Percentiles rank a stretch among this genome's conserved stretches.
Conservation (phyloP, 2,113 vertebrate species). For the Ceyx cyanopectus region DNA sequence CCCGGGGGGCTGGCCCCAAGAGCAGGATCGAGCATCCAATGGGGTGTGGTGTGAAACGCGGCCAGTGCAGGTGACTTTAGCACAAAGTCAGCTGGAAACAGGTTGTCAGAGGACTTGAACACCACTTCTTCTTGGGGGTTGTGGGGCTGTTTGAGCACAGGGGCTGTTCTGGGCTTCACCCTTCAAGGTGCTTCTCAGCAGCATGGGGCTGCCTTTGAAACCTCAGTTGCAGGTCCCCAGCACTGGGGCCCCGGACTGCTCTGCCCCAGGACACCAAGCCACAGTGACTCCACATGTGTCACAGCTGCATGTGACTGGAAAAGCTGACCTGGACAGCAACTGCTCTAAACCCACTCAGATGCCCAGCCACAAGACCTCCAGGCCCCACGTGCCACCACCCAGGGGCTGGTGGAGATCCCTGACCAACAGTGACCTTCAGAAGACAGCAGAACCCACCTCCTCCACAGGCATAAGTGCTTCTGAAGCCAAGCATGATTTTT, state of each 20-base stretch:
- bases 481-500: neutral
- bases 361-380: neutral
- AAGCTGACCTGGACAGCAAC: neutral
- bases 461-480: neutral
- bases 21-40: neutral
- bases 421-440: fast-evolving
- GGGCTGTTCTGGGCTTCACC: neutral
- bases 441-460: neutral
- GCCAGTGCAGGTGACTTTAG: neutral
- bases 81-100: fast-evolving
- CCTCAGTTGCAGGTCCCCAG: neutral
- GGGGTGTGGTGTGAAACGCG: neutral
- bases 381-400: neutral
- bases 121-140: neutral
- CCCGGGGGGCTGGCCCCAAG: neutral
- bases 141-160: fast-evolving
- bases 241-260: fast-evolving
- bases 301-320: fast-evolving
- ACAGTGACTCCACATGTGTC: fast-evolving
- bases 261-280: neutral
- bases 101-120: neutral
- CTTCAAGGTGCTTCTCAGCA: neutral
- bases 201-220: fast-evolving
- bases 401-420: neutral
- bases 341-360: fast-evolving